Evolutionary conservation across 2,888 invertebrate genomes (phyloP).

Genomic region (Drosophila anomelani): DNA sequence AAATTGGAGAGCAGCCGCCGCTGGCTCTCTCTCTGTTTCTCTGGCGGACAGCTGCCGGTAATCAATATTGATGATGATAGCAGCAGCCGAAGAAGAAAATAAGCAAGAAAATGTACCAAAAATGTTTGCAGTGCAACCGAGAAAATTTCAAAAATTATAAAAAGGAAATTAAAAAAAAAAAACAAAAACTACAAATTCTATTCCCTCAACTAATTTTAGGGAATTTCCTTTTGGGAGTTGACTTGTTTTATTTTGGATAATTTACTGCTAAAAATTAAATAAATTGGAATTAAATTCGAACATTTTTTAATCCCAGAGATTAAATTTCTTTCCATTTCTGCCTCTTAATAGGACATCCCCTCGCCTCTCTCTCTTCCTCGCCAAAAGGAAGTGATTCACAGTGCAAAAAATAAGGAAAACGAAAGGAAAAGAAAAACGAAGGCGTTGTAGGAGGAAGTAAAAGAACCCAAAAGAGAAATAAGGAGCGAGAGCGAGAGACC

Average conservation of each 20-base stretch:
- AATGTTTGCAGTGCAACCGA: conserved; percentile 13
- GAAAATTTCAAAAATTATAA: background rate
- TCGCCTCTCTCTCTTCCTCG: conserved; percentile 1
- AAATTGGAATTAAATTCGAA: too few relatives aligned
- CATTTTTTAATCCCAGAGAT: background rate
- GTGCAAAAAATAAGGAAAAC: conserved; percentile 26
- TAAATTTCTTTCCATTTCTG: background rate
- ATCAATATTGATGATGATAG: conserved; percentile 79
- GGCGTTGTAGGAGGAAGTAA: conserved; percentile 55
- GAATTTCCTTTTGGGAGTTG: too few relatives aligned
- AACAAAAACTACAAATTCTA: too few relatives aligned
- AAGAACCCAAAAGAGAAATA: conserved; percentile 28
- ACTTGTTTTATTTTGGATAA: too few relatives aligned
- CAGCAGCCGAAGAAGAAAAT: conserved; percentile 62
- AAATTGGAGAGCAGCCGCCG: conserved; percentile 60
- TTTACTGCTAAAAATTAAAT: too few relatives aligned
- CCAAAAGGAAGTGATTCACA: conserved; percentile 57
- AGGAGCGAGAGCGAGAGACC: conserved; percentile 17
- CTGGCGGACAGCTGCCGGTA: conserved; percentile 77
- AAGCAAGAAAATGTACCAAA: conserved; percentile 62
- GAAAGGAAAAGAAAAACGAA: conserved; percentile 34
- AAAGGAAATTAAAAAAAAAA: background rate
- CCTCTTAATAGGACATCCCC: conserved; percentile 6
- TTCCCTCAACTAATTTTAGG: too few relatives aligned
- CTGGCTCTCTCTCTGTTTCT: conserved; percentile 20